A percentile compares a stretch with the other conserved stretches of the same genome.
These are phyloP conservation scores for Syrista parreyssii DNA, from an alignment of 2,888 invertebrate genomes.

Conservation along the genomic window DNA sequence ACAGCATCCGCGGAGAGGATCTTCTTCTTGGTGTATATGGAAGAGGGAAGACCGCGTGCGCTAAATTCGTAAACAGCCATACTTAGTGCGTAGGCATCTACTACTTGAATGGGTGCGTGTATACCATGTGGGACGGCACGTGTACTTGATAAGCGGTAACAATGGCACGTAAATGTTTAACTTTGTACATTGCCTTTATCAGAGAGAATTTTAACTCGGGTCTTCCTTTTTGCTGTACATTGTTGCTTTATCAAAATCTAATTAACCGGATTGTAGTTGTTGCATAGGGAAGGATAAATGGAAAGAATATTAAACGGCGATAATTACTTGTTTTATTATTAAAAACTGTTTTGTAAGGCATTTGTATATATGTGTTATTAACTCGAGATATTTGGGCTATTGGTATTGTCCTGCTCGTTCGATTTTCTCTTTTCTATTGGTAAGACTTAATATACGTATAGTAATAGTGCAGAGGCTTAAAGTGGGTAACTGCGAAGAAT, in stretches of 20 bases:
- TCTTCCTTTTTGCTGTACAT: neutral
- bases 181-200: neutral
- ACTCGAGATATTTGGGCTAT: neutral
- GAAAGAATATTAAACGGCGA: neutral
- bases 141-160: neutral
- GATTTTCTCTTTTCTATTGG: neutral
- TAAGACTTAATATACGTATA: neutral
- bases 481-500: neutral
- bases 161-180: neutral
- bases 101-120: neutral
- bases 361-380: neutral
- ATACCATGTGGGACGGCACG: neutral
- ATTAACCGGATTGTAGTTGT: neutral
- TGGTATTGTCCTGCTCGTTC: neutral
- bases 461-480: neutral
- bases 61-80: neutral
- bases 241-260: neutral
- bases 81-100: neutral
- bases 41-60: neutral
- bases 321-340: neutral
- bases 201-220: neutral
- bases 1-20: neutral
- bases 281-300: neutral
- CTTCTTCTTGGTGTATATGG: conserved; percentile 11
- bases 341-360: neutral